Evolutionary conservation across 2,888 invertebrate species (phyloP).

Genomic region (Drosophila falleni): DNA sequence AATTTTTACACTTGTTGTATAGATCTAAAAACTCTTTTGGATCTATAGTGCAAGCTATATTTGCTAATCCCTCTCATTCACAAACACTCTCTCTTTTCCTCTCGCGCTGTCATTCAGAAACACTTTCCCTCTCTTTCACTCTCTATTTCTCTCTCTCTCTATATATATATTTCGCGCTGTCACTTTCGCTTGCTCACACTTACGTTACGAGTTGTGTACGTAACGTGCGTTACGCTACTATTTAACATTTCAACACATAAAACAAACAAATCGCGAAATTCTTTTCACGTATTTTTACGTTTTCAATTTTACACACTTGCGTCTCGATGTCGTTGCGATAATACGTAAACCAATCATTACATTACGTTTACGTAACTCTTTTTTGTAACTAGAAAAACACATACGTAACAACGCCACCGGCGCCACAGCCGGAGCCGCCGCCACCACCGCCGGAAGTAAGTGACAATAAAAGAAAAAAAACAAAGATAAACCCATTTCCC

Average conservation of each 20-base stretch:
- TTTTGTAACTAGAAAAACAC: conserved; percentile 72
- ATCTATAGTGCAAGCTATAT: conserved; percentile 16
- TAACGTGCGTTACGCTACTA: conserved; percentile 50
- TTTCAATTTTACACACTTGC: conserved; percentile 39
- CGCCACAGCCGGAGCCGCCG: conserved; percentile 70
- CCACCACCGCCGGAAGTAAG: conserved; percentile 78
- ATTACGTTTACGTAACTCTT: conserved; percentile 59
- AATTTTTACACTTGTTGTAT: conserved; percentile 23
- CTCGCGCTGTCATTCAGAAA: not conserved
- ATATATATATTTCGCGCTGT: conserved; percentile 45
- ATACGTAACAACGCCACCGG: conserved; percentile 75
- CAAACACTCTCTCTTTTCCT: conserved; percentile 4
- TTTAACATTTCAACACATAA: conserved; percentile 34
- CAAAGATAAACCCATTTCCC: conserved; percentile 29
- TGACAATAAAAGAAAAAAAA: conserved; percentile 43
- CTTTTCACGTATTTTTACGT: conserved; percentile 39
- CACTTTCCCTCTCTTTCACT: conserved; percentile 6
- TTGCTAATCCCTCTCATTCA: conserved; percentile 17
- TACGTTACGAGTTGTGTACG: conserved; percentile 52
- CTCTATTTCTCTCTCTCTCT: conserved; percentile 14
- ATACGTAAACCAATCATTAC: conserved; percentile 41
- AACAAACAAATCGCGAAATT: conserved; percentile 31
- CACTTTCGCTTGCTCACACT: conserved; percentile 57
- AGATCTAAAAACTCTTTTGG: conserved; percentile 11
- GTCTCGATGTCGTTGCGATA: conserved; percentile 54